phyloP scores from a whole-genome alignment of 2,888 invertebrate genomes.

The Ichneumoninae sp. region DNA sequence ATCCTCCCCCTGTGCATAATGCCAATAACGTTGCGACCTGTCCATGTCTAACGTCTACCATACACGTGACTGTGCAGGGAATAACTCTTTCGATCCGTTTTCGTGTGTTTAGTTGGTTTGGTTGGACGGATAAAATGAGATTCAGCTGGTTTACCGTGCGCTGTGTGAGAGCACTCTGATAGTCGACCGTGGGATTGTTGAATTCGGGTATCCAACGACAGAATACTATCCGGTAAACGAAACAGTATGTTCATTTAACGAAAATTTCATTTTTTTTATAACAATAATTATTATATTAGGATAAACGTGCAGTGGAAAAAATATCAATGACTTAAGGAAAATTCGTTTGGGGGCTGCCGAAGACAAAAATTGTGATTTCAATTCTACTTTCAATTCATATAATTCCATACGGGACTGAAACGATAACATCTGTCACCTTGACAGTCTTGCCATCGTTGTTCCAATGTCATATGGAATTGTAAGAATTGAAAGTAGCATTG shows the following conservation, averaged over 20 bases:
- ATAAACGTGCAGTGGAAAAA: too few relatives aligned
- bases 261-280: not conserved
- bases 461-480: too few relatives aligned
- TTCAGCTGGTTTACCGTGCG: not conserved
- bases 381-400: too few relatives aligned
- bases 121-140: not conserved
- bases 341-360: too few relatives aligned
- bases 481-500: too few relatives aligned
- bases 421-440: too few relatives aligned
- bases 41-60: constrained; percentile 54
- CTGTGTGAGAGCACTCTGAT: not conserved
- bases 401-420: too few relatives aligned
- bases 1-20: constrained; percentile 40
- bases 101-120: constrained; percentile 29
- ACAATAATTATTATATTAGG: too few relatives aligned
- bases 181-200: constrained; percentile 33
- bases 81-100: constrained; percentile 21
- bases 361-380: too few relatives aligned
- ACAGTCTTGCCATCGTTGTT: too few relatives aligned
- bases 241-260: not conserved
- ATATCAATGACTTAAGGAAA: too few relatives aligned
- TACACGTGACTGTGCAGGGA: constrained; percentile 33
- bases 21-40: constrained; percentile 56
- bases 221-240: too few relatives aligned
- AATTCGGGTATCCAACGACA: not conserved